Evolutionary conservation across 1,140 invertebrate species (phyloP), one percentile per base, ranked within the genome.

Genomic region (Macrobrachium rosenbergii): DNA sequence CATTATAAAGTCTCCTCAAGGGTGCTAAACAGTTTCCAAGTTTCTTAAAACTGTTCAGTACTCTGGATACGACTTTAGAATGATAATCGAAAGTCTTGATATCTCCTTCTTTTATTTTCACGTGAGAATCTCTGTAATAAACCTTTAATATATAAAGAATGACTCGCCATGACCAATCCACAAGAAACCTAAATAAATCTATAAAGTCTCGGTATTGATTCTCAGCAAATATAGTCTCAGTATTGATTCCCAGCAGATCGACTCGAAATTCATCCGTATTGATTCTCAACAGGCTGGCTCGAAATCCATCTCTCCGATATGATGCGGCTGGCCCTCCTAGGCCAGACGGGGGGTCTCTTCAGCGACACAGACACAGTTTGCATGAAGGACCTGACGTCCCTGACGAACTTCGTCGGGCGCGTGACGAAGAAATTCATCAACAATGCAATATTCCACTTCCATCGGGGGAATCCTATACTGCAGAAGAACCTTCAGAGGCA

Each of bases 311-410:
- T 82, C 0, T 69, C 63, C 37, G 67, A 82, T 45, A 69, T 82
- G 80, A 19, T 72, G 37, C 16, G 80, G 19, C 2, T 52, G 63
- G 80, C 64, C 17, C 23, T 82, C 37, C 28, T 82, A 14, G 67
- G 80, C 37, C 63, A 19, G 3, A 45, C 11, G 6, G 80, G 80
- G 0, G 80, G 80, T n/a, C 69, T 82, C 52, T 82, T 69, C 80
- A 62, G 37, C 1, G 80, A 82, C 63, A 69, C 67, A 2, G 80
- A 82, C 64, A 69, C 43, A 3, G 37, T 82, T 5, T 82, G 80
- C 64, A 19, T 82, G 43, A 37, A 11, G n/a, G 7, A n/a, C 37
- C 6, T 69, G 6, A 19, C 17, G 14, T 12, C 12, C 64, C 63
- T 82, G 12, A 69, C 19, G 0, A 82, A 82, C 64, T 63, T 69